Conservation (phyloP, 2,797 vertebrate genomes). For the Fistularia tabacaria region DNA sequence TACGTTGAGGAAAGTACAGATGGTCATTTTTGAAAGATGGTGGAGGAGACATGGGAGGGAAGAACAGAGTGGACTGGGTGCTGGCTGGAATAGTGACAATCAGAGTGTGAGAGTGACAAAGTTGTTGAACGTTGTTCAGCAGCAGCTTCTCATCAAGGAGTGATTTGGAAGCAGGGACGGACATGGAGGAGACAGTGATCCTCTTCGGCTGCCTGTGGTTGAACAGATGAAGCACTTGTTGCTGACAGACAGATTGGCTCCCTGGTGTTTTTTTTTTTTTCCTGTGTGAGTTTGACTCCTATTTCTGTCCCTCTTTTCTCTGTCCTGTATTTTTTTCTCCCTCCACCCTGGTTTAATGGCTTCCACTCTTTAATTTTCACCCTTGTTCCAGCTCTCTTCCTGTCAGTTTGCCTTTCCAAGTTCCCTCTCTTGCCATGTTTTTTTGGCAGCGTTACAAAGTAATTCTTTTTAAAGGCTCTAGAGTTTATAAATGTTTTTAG, state of each 20-base stretch:
- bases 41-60: neutral
- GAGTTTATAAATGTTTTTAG: no score
- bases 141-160: neutral
- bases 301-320: constrained; percentile 2
- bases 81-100: no score
- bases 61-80: no score
- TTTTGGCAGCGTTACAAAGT: no score
- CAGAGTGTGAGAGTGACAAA: no score
- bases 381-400: neutral
- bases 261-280: constrained; percentile 8
- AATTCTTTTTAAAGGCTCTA: no score
- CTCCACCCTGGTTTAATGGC: constrained; percentile 31
- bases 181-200: neutral
- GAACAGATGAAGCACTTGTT: constrained; percentile 25
- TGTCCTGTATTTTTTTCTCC: constrained; percentile 5
- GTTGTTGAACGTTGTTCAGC: no score
- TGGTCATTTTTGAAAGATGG: constrained; percentile 9
- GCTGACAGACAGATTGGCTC: constrained; percentile 22
- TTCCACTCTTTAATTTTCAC: constrained; percentile 44
- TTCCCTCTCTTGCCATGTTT: no score
- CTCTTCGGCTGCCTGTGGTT: constrained; percentile 9
- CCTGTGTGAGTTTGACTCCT: neutral
- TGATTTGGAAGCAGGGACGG: neutral
- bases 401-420: neutral
- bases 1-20: constrained; percentile 23